Evolutionary conservation across 2,797 vertebrate genomes (phyloP).

Genomic region (Muscicapa striata): DNA sequence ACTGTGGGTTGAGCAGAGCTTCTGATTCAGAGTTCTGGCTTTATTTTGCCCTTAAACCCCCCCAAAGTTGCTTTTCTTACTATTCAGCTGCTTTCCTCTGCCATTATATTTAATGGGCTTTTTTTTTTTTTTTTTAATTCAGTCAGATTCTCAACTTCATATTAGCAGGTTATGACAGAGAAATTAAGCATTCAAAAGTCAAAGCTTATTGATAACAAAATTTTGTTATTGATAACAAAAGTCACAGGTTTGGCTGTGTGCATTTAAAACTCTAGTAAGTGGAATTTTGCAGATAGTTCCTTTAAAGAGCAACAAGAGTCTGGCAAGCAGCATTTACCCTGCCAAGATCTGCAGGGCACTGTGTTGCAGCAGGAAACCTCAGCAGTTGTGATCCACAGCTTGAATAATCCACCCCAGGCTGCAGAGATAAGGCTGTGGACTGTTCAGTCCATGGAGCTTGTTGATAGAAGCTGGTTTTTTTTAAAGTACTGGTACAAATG

Average conservation of each 20-base stretch:
- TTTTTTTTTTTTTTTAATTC: not conserved
- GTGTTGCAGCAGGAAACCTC: not conserved
- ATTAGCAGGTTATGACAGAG: not conserved
- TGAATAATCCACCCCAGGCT: not conserved
- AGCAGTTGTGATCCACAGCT: not conserved
- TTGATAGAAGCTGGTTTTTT: not conserved
- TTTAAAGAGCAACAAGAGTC: not conserved
- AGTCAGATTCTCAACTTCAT: not conserved
- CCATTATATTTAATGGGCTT: not conserved
- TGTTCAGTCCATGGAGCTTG: not conserved
- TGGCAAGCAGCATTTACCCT: not conserved
- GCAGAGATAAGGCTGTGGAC: not conserved
- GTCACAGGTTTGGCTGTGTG: not conserved
- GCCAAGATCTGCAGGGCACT: not conserved
- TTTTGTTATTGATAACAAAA: not conserved
- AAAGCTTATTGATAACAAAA: not conserved
- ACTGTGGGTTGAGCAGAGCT: not conserved
- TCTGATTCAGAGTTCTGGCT: not conserved
- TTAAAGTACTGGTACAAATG: not conserved
- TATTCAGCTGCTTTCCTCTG: not conserved
- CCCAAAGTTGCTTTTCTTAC: not conserved
- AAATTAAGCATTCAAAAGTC: not conserved
- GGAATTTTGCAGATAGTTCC: not conserved
- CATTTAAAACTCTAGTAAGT: not conserved
- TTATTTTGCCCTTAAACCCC: not conserved